phyloP scores from a whole-genome alignment of 2,113 vertebrate genomes.

The Equus quagga region DNA sequence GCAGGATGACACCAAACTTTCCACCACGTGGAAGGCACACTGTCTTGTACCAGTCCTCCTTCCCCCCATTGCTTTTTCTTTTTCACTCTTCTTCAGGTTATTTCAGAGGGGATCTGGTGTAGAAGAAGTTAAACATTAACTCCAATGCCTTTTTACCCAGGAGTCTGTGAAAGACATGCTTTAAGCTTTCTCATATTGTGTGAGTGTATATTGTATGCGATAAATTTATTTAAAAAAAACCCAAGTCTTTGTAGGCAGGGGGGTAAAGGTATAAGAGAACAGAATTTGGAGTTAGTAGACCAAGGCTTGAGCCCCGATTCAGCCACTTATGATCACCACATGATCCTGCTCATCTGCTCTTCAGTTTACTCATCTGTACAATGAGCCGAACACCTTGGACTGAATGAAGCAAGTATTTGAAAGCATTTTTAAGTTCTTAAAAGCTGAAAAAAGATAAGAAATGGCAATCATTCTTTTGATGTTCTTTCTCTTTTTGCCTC shows the following conservation, averaged over 20 bases:
- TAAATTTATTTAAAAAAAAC: background rate
- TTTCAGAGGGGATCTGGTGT: background rate
- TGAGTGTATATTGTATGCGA: background rate
- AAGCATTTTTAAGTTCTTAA: conserved; percentile 42
- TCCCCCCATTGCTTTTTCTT: background rate
- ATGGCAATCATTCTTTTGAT: background rate
- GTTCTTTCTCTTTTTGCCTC: background rate
- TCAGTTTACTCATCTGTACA: background rate
- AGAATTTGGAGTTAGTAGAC: background rate
- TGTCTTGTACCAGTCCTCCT: background rate
- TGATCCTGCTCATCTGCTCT: background rate
- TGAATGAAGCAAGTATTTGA: conserved; percentile 4
- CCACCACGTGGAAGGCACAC: background rate
- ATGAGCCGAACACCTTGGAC: background rate
- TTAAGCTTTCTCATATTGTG: background rate
- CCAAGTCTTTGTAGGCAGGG: background rate
- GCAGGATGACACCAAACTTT: background rate
- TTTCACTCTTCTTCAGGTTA: background rate
- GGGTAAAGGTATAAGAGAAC: background rate
- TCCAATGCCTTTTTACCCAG: background rate
- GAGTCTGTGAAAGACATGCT: background rate
- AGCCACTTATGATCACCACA: background rate
- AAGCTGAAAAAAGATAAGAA: background rate
- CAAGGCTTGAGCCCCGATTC: background rate
- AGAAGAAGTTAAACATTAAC: background rate